Percentiles rank a stretch among this genome's conserved stretches.
These are phyloP conservation scores for Torymus tubicola DNA, from an alignment of 2,888 invertebrate species.

Conservation along the genomic window DNA sequence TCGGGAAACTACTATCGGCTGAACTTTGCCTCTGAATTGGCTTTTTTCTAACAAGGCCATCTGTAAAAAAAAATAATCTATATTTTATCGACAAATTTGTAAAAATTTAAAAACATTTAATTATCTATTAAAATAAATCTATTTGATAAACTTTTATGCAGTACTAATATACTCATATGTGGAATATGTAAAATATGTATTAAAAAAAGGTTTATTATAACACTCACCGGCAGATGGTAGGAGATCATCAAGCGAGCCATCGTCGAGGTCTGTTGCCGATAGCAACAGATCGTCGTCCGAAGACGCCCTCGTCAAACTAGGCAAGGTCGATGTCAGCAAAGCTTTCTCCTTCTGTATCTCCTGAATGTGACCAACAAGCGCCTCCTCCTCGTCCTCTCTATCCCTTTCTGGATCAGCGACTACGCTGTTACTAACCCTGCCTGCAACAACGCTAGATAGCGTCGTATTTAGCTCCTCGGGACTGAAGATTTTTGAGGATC, in stretches of 20 bases:
- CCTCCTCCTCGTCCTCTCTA: constrained; percentile 84
- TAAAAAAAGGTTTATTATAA: neutral
- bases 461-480: constrained; percentile 78
- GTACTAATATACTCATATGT: no score
- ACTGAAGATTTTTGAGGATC: constrained; percentile 85
- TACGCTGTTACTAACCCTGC: constrained; percentile 64
- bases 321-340: constrained; percentile 86
- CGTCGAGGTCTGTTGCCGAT: constrained; percentile 87
- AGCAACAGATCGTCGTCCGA: constrained; percentile 92
- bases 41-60: constrained; percentile 73
- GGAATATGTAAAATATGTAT: no score
- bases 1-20: constrained; percentile 73
- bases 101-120: neutral
- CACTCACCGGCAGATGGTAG: constrained; percentile 72
- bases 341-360: constrained; percentile 90
- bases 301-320: constrained; percentile 88
- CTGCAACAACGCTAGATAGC: constrained; percentile 66
- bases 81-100: no score
- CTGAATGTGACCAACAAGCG: constrained; percentile 86
- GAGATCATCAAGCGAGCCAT: constrained; percentile 81
- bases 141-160: neutral
- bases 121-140: neutral
- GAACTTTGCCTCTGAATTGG: constrained; percentile 74
- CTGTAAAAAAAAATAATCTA: constrained; percentile 60
- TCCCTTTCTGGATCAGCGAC: constrained; percentile 70